Evolutionary conservation across 2,888 invertebrate species (phyloP).

Genomic region (Synanthedon formicaeformis): DNA sequence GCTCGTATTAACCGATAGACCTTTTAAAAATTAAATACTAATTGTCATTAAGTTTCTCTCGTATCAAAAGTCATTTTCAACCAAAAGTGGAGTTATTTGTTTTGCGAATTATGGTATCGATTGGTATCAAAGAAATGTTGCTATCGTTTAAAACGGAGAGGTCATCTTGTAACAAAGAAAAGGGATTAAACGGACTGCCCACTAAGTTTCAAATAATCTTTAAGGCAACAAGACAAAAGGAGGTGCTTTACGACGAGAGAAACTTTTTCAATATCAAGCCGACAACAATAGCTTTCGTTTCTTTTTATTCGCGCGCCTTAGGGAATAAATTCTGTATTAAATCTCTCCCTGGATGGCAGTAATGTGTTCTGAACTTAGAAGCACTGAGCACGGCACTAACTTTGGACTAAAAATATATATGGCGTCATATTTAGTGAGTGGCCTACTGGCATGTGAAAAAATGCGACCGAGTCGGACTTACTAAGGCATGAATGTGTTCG

Average conservation of each 20-base stretch:
- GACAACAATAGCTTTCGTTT: constrained; percentile 42
- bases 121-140: no score
- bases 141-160: constrained; percentile 18
- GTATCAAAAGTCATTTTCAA: no score
- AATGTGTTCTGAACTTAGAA: constrained; percentile 25
- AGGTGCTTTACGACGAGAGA: constrained; percentile 32
- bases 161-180: constrained; percentile 32
- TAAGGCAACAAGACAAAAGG: constrained; percentile 45
- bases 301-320: constrained; percentile 28
- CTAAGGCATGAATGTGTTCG: no score
- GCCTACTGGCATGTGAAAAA: no score
- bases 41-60: no score
- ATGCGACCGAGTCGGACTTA: no score
- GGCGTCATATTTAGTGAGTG: no score
- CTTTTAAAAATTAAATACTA: no score
- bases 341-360: constrained; percentile 31
- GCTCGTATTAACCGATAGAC: no score
- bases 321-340: constrained; percentile 41
- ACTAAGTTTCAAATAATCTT: constrained; percentile 44
- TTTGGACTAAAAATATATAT: no score
- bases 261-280: constrained; percentile 57
- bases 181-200: constrained; percentile 35
- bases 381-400: constrained; percentile 1
- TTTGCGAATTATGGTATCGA: no score
- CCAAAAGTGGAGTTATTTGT: no score